Base-by-base conservation (phyloP, 2,888 invertebrate genomes). In the Diarsia rubi region DNA sequence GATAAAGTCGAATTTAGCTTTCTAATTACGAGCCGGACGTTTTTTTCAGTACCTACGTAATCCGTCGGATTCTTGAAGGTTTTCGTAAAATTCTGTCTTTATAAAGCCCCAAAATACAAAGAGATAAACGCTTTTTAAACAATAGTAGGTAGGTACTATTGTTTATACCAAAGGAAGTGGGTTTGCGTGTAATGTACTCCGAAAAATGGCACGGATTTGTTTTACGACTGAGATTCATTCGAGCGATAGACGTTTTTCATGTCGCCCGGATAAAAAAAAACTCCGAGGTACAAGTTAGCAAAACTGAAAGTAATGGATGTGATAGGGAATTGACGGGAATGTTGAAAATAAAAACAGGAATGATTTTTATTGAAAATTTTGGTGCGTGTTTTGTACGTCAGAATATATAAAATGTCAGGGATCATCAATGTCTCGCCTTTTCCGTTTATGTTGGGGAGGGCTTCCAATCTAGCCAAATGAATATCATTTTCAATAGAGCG, bases 221-320 rank as follows among this genome's bases (percentile, higher is more conserved):
- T 87, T 86, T 86, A 88, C 81, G 88, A 82, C 79, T 75, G 73
- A 88, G 85, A 85, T 88, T 87, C 87, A 82, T 85, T 87, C 85
- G 73, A 75, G 87, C 82, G 87, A 83, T 88, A 87, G 86, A 87
- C 81, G 85, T 87, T 88, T 88, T 85, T 88, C 88, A 85, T 87
- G 88, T 88, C 78, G 70, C 73, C 69, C 73, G 81, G 79, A 83
- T 84, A 83, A 85, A 83, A 86, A 83, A 85, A 83, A 86, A 82
- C 78, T 81, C 74, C 45, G 67, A 72, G 80, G 83, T 81, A 78
- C 77, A 74, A 87, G 85, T 86, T 81, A 86, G 77, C 85, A 87
- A 87, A 87, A 87, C 85, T 87, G 86, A 84, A 87, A 80, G 78
- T 86, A 86, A 87, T 86, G 88, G 86, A 82, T 81, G 82, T 78